Conservation (phyloP, 2,797 vertebrate genomes). For the Helicolenus hilgendorfi region DNA sequence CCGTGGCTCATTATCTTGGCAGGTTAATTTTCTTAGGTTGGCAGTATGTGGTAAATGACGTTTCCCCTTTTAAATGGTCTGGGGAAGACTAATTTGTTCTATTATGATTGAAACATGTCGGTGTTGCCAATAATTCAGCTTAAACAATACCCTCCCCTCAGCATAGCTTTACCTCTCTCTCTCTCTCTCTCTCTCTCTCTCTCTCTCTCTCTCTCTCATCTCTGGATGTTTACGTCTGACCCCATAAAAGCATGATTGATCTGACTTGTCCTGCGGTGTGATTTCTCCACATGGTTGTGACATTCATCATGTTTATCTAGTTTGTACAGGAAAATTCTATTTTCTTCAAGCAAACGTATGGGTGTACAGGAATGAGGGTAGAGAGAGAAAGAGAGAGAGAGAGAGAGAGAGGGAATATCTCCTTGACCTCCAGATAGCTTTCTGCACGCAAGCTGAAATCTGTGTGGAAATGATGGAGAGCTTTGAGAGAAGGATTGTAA, state of each 20-base stretch:
- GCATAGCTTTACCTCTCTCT: not conserved
- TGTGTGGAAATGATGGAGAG: not conserved
- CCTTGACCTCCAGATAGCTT: not conserved
- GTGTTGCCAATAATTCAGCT: not conserved
- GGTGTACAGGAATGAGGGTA: not conserved
- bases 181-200: no score
- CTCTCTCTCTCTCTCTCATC: not conserved
- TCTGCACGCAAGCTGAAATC: constrained; percentile 1
- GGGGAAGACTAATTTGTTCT: constrained; percentile 9
- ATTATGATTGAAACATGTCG: not conserved
- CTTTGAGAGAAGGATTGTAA: constrained; percentile 5
- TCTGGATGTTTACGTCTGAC: not conserved
- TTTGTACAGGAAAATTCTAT: constrained; percentile 8
- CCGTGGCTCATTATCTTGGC: constrained; percentile 50
- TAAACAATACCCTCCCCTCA: not conserved
- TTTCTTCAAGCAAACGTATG: constrained; percentile 19
- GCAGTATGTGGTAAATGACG: constrained; percentile 56
- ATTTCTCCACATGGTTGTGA: constrained; percentile 5
- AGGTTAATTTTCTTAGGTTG: constrained; percentile 26
- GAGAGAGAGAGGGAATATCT: not conserved
- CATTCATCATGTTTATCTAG: constrained; percentile 10
- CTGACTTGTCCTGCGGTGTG: not conserved
- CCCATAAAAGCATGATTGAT: constrained; percentile 22
- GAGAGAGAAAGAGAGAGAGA: not conserved
- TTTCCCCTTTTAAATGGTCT: constrained; percentile 26